Evolutionary conservation across 2,113 vertebrate genomes (phyloP).

Genomic region (Mionectes macconnelli): DNA sequence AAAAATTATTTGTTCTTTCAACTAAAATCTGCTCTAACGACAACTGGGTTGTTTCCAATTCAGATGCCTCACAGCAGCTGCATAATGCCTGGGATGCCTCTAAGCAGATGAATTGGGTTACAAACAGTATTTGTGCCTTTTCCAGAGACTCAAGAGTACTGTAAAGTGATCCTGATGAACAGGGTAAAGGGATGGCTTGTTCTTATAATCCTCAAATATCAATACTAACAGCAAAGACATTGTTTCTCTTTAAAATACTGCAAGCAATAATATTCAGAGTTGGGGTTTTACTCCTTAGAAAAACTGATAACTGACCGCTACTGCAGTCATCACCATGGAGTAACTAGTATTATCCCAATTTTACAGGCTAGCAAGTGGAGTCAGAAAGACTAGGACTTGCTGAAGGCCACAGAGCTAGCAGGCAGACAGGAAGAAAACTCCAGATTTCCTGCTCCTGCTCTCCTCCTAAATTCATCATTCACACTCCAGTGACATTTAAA

Average conservation of each 20-base stretch:
- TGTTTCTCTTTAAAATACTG: not conserved
- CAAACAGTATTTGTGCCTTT: not conserved
- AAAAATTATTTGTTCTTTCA: not conserved
- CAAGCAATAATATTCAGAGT: not conserved
- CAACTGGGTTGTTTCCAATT: not conserved
- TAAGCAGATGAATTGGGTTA: not conserved
- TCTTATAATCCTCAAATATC: not conserved
- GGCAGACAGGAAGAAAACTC: constrained; percentile 14
- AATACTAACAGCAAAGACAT: not conserved
- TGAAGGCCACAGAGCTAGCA: not conserved
- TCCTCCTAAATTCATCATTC: constrained; percentile 25
- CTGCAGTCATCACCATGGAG: not conserved
- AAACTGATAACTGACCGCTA: not conserved
- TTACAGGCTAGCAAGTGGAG: constrained; percentile 30
- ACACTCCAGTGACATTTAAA: not conserved
- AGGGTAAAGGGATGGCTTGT: not conserved
- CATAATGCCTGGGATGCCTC: not conserved
- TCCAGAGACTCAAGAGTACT: not conserved
- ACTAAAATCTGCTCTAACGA: not conserved
- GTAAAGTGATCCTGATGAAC: not conserved
- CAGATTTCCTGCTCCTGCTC: constrained; percentile 40
- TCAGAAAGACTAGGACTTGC: constrained; percentile 18
- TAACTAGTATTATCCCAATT: not conserved
- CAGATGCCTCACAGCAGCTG: not conserved
- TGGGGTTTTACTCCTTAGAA: not conserved